phyloP scores from a whole-genome alignment of 2,113 vertebrate genomes.

The Mirza zaza region DNA sequence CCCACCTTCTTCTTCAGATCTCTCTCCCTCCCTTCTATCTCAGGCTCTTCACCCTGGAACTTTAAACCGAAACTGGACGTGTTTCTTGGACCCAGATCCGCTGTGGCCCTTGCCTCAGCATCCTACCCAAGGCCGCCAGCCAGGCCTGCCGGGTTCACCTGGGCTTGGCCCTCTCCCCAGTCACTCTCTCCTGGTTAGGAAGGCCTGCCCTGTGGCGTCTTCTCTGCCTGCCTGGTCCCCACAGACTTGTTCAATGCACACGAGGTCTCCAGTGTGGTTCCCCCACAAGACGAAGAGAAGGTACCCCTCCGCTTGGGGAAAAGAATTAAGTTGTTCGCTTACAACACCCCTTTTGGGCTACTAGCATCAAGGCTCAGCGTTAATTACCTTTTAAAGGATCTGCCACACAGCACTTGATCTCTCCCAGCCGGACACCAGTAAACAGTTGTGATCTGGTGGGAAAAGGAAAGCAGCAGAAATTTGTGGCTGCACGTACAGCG shows the following conservation, averaged over 20 bases:
- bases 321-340: not conserved
- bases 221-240: not conserved
- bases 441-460: constrained; percentile 10
- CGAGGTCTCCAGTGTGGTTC: not conserved
- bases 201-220: not conserved
- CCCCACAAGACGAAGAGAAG: not conserved
- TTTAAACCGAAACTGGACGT: not conserved
- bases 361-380: not conserved
- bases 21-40: not conserved
- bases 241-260: not conserved
- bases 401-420: constrained; percentile 29
- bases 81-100: not conserved
- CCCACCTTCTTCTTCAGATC: not conserved
- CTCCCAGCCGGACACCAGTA: not conserved
- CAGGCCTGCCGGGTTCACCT: no score
- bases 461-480: not conserved
- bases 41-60: not conserved
- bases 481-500: not conserved
- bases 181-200: not conserved
- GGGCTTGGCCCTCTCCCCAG: not conserved
- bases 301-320: not conserved
- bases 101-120: not conserved
- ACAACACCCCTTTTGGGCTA: not conserved
- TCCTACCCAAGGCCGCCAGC: not conserved
- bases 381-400: constrained; percentile 15